Evolutionary conservation across 2,113 vertebrate species (phyloP).

Genomic region (Lepidothrix coronata): DNA sequence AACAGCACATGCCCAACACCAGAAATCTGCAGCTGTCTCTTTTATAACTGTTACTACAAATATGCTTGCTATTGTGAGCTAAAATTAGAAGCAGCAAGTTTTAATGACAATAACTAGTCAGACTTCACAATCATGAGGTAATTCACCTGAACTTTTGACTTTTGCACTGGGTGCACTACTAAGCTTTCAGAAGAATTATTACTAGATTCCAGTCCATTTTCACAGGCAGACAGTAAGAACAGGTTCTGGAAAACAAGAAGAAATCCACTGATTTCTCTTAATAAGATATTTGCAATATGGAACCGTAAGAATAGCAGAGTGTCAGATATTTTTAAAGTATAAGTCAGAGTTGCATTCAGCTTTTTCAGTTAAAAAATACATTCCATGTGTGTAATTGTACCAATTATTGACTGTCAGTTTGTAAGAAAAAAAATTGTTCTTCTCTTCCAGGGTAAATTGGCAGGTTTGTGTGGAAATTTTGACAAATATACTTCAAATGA

Average conservation of each 20-base stretch:
- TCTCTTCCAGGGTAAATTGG: constrained; percentile 83
- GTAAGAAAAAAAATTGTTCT: background rate
- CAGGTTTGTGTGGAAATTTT: constrained; percentile 96
- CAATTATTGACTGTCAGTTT: background rate
- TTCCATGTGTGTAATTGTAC: background rate
- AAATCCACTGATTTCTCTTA: background rate
- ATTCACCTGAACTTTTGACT: constrained; percentile 14
- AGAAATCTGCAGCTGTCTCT: background rate
- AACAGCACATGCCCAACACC: background rate
- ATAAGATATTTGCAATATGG: background rate
- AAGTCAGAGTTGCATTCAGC: background rate
- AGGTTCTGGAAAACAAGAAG: background rate
- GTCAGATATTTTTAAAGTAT: background rate
- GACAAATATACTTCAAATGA: constrained; percentile 97
- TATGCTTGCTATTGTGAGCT: background rate
- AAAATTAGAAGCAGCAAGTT: constrained; percentile 3
- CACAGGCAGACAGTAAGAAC: background rate
- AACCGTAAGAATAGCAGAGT: background rate
- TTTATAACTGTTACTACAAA: background rate
- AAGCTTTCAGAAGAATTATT: background rate
- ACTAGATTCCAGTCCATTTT: background rate
- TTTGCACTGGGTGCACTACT: background rate
- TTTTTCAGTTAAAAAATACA: background rate
- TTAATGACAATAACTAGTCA: background rate
- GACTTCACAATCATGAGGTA: background rate